Conservation (phyloP, 1,140 invertebrate genomes). For the Diachasmimorpha longicaudata region DNA sequence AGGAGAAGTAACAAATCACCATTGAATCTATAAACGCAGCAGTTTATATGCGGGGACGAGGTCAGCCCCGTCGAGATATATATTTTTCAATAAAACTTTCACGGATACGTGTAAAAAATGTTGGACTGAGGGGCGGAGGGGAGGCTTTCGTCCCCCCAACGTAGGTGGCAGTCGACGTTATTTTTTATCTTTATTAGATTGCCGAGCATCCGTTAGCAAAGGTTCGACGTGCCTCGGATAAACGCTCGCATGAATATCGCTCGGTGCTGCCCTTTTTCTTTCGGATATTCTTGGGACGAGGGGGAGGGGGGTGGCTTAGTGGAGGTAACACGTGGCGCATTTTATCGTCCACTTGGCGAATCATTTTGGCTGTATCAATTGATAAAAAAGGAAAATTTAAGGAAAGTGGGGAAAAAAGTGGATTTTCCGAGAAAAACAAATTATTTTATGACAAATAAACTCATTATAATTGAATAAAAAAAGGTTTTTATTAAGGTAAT, state of each 20-base stretch:
- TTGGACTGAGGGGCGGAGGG: constrained; percentile 1
- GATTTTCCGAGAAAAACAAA: neutral
- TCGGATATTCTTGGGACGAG: neutral
- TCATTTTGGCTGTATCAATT: constrained; percentile 23
- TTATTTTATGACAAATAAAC: neutral
- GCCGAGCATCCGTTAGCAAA: constrained; percentile 52
- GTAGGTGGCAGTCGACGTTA: constrained; percentile 45
- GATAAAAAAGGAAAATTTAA: neutral
- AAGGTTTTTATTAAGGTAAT: too few species aligned
- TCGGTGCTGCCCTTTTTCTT: constrained; percentile 1
- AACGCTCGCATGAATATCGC: constrained; percentile 53
- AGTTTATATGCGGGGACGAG: constrained; percentile 59
- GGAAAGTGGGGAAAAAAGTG: neutral
- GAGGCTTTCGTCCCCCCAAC: constrained; percentile 22
- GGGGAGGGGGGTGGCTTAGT: neutral
- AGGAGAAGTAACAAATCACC: neutral
- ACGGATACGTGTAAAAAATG: constrained; percentile 31
- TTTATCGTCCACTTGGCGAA: constrained; percentile 40
- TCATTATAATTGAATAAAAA: neutral
- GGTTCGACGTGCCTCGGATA: constrained; percentile 52
- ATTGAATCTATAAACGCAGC: constrained; percentile 41
- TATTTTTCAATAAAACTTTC: constrained; percentile 60
- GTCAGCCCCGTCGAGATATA: constrained; percentile 49
- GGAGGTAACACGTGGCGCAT: constrained; percentile 37
- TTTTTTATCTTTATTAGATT: constrained; percentile 64